A percentile compares a stretch with the other conserved stretches of the same genome.
phyloP scores from a whole-genome alignment of 2,888 invertebrate genomes.

The Lysandra bellargus region DNA sequence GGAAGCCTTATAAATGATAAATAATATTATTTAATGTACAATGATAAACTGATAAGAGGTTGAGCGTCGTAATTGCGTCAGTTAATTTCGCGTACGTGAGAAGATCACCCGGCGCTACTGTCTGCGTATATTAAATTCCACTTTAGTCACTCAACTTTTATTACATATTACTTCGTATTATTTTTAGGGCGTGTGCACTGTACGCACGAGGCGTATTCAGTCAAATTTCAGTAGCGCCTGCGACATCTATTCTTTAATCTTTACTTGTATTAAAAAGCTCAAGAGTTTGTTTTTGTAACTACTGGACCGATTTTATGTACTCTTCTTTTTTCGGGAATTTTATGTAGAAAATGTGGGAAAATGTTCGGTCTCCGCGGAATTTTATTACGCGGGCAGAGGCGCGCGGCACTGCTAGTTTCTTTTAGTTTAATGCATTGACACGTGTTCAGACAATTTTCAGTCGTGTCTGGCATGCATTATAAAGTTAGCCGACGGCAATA shows the following conservation, averaged over 20 bases:
- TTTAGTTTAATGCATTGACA: too few relatives aligned
- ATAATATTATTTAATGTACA: not conserved
- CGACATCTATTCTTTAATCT: not conserved
- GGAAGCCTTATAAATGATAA: not conserved
- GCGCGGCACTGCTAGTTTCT: not conserved
- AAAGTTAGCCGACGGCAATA: not conserved
- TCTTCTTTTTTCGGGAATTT: too few relatives aligned
- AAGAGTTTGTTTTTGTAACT: too few relatives aligned
- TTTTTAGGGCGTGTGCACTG: not conserved
- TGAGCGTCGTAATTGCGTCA: not conserved
- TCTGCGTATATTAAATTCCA: not conserved
- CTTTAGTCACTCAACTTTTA: not conserved
- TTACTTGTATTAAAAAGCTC: not conserved
- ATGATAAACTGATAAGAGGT: not conserved
- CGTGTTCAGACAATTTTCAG: not conserved
- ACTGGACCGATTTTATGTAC: too few relatives aligned
- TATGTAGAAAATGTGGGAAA: too few relatives aligned
- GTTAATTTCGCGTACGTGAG: constrained; percentile 6
- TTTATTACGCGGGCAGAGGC: too few relatives aligned
- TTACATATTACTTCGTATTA: not conserved
- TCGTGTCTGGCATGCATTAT: not conserved
- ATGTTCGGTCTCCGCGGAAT: too few relatives aligned
- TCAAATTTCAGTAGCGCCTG: too few relatives aligned
- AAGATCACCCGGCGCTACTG: not conserved
- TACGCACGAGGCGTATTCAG: not conserved